Evolutionary conservation across 30 jellyfish, hydroid and myxozoan genomes (phyloP).

Genomic region (Sanderia malayensis): DNA sequence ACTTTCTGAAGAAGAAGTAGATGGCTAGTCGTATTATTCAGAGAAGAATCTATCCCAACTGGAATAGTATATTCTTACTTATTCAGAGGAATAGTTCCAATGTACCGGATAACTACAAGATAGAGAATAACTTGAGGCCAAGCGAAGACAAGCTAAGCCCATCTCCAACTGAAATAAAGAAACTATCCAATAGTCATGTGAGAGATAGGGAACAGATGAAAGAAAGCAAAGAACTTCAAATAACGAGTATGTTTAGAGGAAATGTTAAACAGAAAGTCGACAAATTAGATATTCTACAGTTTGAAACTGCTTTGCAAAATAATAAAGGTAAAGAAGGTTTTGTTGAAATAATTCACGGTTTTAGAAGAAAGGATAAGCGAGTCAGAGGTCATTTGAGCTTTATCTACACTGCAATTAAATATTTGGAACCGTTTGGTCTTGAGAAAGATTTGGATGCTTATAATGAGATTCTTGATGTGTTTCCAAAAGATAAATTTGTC

Average conservation of each 20-base stretch:
- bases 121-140: not conserved
- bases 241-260: conserved; percentile 44
- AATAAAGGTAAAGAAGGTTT: conserved; percentile 69
- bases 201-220: conserved; percentile 21
- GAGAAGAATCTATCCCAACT: not conserved
- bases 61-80: not conserved
- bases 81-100: not conserved
- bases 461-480: conserved; percentile 74
- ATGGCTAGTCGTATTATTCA: conserved; percentile 7
- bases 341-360: conserved; percentile 47
- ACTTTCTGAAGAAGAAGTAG: not conserved
- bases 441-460: conserved; percentile 77
- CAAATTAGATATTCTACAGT: conserved; percentile 33
- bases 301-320: conserved; percentile 41
- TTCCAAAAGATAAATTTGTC: conserved; percentile 75
- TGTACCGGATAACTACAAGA: not conserved
- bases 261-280: conserved; percentile 29
- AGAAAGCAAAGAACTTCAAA: conserved; percentile 9
- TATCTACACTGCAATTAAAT: conserved; percentile 73
- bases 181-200: conserved; percentile 1
- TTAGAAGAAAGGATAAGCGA: conserved; percentile 49
- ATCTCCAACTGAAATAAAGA: not conserved
- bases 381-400: conserved; percentile 81
- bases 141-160: not conserved
- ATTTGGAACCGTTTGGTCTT: conserved; percentile 70